Base-by-base conservation (phyloP, 2,888 invertebrate genomes). In the Tipula confusa region DNA sequence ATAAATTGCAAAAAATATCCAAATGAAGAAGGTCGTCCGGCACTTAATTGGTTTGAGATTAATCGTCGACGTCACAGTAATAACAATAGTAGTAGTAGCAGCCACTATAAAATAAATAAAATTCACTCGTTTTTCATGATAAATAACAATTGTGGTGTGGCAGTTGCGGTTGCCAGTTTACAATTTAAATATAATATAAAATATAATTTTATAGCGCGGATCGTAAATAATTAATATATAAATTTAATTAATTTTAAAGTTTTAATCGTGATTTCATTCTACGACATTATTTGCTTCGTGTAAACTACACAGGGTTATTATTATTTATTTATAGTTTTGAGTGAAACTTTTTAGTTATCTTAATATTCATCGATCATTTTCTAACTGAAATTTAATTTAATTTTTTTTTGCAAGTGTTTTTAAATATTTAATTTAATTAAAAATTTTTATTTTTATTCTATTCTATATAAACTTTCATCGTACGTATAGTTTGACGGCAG, bases 71-170 rank as follows among this genome's bases (percentile, higher is more conserved):
- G 64, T 64, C 64, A 64, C 64, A 64, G 24, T 24, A 24, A 9
- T 13, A 13, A 24, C 9, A 64, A 64, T 64, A 24, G 64, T 24
- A 64, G 64, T 64, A 64, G 64, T n/a, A n/a, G n/a, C n/a, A n/a
- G n/a, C n/a, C 64, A 24, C 64, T 13, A 43, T 7, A 43, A 64
- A 64, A 7, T 64, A 24, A 24, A 64, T 64, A 64, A 64, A 64
- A 64, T 64, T 64, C 64, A 64, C 64, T 64, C 64, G 64, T 64
- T 64, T 64, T 64, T 64, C 64, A 9, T 64, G 64, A 64, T 64
- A 64, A 64, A 64, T 9, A 24, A 64, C 64, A 64, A 24, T 64
- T 64, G 64, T 64, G 11, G 18, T 64, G 64, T 64, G 64, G 64
- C 64, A 64, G 64, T 64, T 64, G 64, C 24, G 64, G 64, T 64